A percentile compares a stretch with the other conserved stretches of the same genome.
Conservation (phyloP, 2,888 invertebrate species). For the Stramonita haemastoma region DNA sequence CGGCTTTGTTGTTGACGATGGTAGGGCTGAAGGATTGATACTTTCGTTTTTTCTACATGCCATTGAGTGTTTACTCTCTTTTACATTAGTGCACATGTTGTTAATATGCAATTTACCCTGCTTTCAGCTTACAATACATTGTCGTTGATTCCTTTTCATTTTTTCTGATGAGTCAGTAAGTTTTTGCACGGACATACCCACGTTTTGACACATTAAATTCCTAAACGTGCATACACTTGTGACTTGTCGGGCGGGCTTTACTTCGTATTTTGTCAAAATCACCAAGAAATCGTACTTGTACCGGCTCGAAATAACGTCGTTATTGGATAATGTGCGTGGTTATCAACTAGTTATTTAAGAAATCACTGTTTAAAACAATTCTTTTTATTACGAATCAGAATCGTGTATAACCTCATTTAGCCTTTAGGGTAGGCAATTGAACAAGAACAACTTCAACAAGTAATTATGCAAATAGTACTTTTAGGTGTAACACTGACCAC, state of each 20-base stretch:
- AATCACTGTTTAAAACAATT: background rate
- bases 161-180: background rate
- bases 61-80: background rate
- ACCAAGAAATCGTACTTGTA: background rate
- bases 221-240: constrained; percentile 25
- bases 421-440: background rate
- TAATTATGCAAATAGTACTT: too few species aligned
- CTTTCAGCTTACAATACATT: background rate
- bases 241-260: background rate
- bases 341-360: background rate
- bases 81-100: background rate
- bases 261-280: background rate
- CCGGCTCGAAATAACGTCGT: background rate
- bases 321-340: background rate
- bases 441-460: too few species aligned
- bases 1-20: constrained; percentile 25
- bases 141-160: background rate
- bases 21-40: background rate
- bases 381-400: background rate
- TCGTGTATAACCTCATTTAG: too few species aligned
- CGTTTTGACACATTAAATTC: background rate
- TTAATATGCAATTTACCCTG: background rate
- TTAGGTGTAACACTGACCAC: too few species aligned
- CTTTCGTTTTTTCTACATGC: background rate
- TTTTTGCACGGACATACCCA: background rate